Evolutionary conservation across 2,113 vertebrate species (phyloP), one percentile per base, ranked within the genome.

Genomic region (Sturnus vulgaris): DNA sequence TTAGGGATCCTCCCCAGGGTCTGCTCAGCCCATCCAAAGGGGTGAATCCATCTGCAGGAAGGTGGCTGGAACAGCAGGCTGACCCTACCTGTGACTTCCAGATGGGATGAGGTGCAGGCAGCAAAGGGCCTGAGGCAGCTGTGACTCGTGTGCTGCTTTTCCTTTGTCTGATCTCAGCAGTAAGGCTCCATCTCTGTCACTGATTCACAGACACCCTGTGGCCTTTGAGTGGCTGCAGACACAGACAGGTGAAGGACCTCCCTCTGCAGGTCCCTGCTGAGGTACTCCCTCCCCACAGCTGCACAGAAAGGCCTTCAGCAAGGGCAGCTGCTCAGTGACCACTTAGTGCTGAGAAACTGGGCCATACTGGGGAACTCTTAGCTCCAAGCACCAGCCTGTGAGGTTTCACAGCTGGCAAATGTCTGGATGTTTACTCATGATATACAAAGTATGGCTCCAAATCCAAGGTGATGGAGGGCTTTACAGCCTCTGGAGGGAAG

Each of bases 1-100:
- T 90, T 96, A 88, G 83, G 80, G 69, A 93, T 90, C 88, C 77
- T 88, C 64, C 28, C 75, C 39, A 28, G 88, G 75, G 76, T 86
- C 37, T 65, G 4, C 72, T 86, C 60, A 57, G 81, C 39, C 47
- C 33, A 1, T 6, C 1, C 13, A 8, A 50, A 53, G 42, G 75
- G 66, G 23, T 68, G 52, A 68, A 33, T 78, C 39, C 35, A 10
- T 68, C 44, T 92, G 75, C 49, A 49, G 63, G 60, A 66, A 52
- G 37, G 81, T 75, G 59, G 56, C 44, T 76, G 73, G 40, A 55
- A 6, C 27, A 66, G 84, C 70, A 57, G 47, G 21, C 27, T 72
- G 81, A 28, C 42, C 56, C n/a, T 53, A 1, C 44, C 92, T 28
- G 31, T 40, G 66, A 30, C 63, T 82, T 80, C 24, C 47, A 44